phyloP scores from a whole-genome alignment of 2,888 invertebrate genomes.

The Trichogramma dendrolimi region DNA sequence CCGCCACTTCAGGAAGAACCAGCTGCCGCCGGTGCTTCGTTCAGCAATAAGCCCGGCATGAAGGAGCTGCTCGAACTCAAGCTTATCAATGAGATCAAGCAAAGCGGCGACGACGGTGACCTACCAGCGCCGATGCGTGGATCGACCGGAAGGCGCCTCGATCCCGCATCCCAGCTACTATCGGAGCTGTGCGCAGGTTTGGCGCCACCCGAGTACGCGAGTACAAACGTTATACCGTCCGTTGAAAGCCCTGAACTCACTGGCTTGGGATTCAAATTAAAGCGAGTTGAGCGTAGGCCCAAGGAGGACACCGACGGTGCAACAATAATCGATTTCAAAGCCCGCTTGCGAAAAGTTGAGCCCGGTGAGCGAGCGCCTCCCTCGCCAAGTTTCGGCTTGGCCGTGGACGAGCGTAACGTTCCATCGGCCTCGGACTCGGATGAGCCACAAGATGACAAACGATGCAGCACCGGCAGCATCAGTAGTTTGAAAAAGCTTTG shows the following conservation, averaged over 20 bases:
- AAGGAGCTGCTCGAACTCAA: conserved; percentile 81
- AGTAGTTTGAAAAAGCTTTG: conserved; percentile 87
- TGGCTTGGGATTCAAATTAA: conserved; percentile 56
- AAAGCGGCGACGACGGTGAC: conserved; percentile 61
- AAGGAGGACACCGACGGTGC: conserved; percentile 57
- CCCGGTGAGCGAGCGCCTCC: conserved; percentile 18
- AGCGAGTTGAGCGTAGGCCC: conserved; percentile 70
- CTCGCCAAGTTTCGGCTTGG: too few relatives aligned
- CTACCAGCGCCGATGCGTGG: conserved; percentile 36
- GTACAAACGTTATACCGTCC: conserved; percentile 29
- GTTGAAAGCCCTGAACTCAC: conserved; percentile 33
- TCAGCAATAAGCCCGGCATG: conserved; percentile 58
- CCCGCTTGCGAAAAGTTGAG: conserved; percentile 72
- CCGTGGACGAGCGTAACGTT: not conserved
- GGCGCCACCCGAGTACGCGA: conserved; percentile 43
- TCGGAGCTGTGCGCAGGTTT: conserved; percentile 71
- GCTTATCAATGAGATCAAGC: conserved; percentile 79
- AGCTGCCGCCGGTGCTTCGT: conserved; percentile 26
- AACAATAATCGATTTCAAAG: conserved; percentile 78
- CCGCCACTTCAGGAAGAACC: conserved; percentile 41
- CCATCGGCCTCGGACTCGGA: conserved; percentile 36
- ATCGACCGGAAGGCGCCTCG: conserved; percentile 50
- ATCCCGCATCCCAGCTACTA: conserved; percentile 76
- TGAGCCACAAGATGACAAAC: conserved; percentile 75
- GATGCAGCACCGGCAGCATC: conserved; percentile 88